Percentiles rank a stretch among this genome's conserved stretches.
Conservation (phyloP, 2,113 vertebrate species). For the Coreoperca whiteheadi region DNA sequence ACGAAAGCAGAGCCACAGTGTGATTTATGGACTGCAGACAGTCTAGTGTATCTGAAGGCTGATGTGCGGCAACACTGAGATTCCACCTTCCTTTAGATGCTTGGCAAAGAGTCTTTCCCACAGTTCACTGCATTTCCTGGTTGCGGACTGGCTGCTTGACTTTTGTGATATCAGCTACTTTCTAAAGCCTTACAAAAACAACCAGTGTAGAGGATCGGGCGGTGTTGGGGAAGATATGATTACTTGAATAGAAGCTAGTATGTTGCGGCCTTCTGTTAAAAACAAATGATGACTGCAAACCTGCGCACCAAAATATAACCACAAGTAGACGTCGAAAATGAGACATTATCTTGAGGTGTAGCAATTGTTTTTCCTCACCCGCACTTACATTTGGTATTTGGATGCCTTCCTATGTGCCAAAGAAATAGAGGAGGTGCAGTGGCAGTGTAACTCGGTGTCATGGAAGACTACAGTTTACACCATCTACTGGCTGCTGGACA, state of each 20-base stretch:
- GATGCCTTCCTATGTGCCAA: neutral
- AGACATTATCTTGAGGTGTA: neutral
- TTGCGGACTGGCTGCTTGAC: neutral
- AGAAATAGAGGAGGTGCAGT: neutral
- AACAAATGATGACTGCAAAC: neutral
- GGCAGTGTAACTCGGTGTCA: neutral
- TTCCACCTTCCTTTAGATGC: conserved; percentile 23
- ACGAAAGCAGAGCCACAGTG: conserved; percentile 38
- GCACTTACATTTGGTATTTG: neutral
- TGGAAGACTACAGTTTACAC: neutral
- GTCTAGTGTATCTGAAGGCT: conserved; percentile 30
- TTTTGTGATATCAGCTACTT: neutral
- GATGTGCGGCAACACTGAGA: conserved; percentile 44
- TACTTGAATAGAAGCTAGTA: neutral
- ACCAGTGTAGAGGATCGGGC: neutral
- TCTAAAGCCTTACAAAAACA: neutral
- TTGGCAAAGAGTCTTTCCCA: conserved; percentile 44
- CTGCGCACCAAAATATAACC: neutral
- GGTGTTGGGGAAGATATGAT: neutral
- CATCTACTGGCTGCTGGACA: neutral
- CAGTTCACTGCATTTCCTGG: conserved; percentile 17
- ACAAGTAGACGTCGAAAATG: neutral
- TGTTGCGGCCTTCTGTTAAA: neutral
- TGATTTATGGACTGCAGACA: conserved; percentile 58
- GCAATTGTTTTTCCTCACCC: neutral